These are phyloP conservation scores for Rhyacophila evoluta DNA, from an alignment of 2,888 invertebrate genomes.

Conservation along the genomic window DNA sequence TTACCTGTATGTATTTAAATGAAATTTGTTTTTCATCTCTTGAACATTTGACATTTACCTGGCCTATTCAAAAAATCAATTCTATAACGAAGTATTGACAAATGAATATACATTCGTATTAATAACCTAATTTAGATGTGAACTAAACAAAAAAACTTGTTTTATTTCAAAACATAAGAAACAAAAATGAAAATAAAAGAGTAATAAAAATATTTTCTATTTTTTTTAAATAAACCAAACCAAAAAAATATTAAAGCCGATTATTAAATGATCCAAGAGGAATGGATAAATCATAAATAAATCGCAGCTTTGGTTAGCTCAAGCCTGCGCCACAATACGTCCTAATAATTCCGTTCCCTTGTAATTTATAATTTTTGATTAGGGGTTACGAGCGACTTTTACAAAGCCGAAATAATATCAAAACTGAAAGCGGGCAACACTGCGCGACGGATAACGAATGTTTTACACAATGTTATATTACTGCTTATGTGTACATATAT, in stretches of 20 bases:
- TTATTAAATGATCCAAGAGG: not conserved
- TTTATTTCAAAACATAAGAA: too few relatives aligned
- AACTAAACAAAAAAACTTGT: too few relatives aligned
- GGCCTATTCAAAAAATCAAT: too few relatives aligned
- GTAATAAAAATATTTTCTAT: not conserved
- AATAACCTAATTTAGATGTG: too few relatives aligned
- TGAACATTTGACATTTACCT: too few relatives aligned
- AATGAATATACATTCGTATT: too few relatives aligned
- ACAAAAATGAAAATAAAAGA: too few relatives aligned
- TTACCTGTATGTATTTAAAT: too few relatives aligned
- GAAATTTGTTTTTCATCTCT: too few relatives aligned
- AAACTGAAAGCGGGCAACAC: not conserved
- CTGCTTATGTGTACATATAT: too few relatives aligned
- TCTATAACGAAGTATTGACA: too few relatives aligned
- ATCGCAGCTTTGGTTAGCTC: not conserved
- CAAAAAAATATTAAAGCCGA: not conserved
- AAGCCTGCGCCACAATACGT: not conserved
- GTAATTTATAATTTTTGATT: conserved; percentile 22
- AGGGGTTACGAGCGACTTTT: not conserved
- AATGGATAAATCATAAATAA: conserved; percentile 20
- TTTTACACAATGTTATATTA: not conserved
- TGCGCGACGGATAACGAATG: not conserved
- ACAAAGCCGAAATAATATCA: not conserved
- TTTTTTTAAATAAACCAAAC: not conserved
- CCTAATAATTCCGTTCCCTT: conserved; percentile 6